Conservation (phyloP, 2,113 vertebrate genomes). For the Mesoclemmys tuberculata region DNA sequence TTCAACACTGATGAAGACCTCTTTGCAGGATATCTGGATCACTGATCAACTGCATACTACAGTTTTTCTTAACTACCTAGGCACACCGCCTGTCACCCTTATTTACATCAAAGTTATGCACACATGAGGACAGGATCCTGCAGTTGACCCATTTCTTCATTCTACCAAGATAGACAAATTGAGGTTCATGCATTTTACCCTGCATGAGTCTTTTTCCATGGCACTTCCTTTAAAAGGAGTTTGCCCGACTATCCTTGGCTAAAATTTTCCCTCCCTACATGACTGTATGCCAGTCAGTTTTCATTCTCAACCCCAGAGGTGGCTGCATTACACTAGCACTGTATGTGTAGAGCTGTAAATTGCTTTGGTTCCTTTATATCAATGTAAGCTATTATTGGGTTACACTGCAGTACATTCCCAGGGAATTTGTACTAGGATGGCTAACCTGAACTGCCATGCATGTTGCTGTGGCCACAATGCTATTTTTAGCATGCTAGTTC, state of each 20-base stretch:
- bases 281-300: background rate
- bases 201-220: background rate
- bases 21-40: background rate
- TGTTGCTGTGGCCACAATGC: background rate
- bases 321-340: background rate
- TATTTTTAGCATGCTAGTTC: background rate
- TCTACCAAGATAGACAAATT: background rate
- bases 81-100: background rate
- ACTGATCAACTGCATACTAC: background rate
- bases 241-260: background rate
- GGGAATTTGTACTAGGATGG: background rate
- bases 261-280: background rate
- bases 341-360: background rate
- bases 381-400: background rate
- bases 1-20: background rate
- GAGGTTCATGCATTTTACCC: background rate
- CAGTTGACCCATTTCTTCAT: background rate
- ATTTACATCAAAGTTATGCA: background rate
- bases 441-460: background rate
- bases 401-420: background rate
- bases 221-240: background rate
- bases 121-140: background rate
- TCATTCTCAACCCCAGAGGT: background rate
- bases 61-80: background rate
- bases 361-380: background rate